Evolutionary conservation across 64 coral and sea anemone genomes (phyloP), one percentile per base, ranked within the genome.

Genomic region (Montipora capricornis): DNA sequence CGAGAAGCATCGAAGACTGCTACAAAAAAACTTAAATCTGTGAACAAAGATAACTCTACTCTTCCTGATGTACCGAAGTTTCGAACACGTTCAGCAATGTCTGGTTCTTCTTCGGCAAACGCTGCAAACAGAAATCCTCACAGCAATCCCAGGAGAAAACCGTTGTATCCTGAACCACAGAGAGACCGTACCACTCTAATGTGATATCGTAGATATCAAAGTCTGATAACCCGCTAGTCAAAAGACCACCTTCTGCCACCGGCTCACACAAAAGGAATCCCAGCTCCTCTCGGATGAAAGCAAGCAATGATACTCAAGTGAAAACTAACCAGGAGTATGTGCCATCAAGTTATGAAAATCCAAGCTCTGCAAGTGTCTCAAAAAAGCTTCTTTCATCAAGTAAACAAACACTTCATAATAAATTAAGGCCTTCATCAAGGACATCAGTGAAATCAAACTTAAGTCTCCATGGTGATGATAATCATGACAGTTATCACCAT

Each of bases 81-180:
- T 49, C 16, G 82, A 73, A 6, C 82, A 8, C 82, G 45, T 50
- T 86, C 82, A 50, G 17, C 15, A 5, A 45, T 90, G 45, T 76
- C 87, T 14, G 20, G 87, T 45, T 52, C 76, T 47, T 87, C 95
- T 2, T 74, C 80, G 69, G 74, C 62, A 57, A 71, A 66, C 6
- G 19, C 93, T 78, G 88, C 19, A 11, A 90, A 85, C 16, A 86
- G 80, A 68, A 73, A 89, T 73, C 24, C 79, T 5, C 68, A 74
- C 67, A 87, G 76, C 5, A 89, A 95, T 88, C 96, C 96, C 6
- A 87, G 96, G 81, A 79, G 96, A 80, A 97, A 97, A 80, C 96
- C 96, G 2, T 44, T 97, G 4, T 97, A 97, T 80, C 89, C 92
- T 3, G 74, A 93, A 45, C 89, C 92, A 9, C 87, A 94, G 87